Evolutionary conservation across 2,113 vertebrate species (phyloP).

Genomic region (Neolamprologus brichardi): DNA sequence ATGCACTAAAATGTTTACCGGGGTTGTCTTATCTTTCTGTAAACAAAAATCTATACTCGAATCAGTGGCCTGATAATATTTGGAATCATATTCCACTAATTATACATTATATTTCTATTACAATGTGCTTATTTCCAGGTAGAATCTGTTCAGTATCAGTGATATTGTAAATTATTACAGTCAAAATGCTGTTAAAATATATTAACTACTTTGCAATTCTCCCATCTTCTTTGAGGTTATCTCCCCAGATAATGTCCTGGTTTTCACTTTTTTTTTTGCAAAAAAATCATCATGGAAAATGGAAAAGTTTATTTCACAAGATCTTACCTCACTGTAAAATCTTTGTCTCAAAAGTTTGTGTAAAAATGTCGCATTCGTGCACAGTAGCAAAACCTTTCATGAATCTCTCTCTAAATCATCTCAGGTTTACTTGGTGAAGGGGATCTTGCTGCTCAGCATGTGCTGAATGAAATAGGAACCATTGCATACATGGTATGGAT

Average conservation of each 20-base stretch:
- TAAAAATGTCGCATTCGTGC: background rate
- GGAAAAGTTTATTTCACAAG: background rate
- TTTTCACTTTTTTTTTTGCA: background rate
- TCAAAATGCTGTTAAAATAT: background rate
- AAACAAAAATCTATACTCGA: background rate
- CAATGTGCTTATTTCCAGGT: background rate
- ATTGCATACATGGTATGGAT: constrained; percentile 56
- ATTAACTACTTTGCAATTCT: background rate
- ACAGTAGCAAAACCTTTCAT: background rate
- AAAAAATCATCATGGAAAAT: background rate
- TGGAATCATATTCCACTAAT: background rate
- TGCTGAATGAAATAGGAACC: constrained; percentile 76
- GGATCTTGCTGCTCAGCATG: constrained; percentile 83
- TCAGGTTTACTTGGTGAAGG: constrained; percentile 80
- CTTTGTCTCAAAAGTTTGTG: background rate
- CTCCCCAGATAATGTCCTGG: background rate
- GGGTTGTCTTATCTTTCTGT: background rate
- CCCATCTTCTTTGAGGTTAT: background rate
- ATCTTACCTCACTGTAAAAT: background rate
- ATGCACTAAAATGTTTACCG: background rate
- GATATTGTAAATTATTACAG: background rate
- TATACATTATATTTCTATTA: background rate
- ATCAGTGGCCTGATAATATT: background rate
- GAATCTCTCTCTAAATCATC: background rate
- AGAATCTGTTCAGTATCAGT: background rate